These are phyloP conservation scores for Popillia japonica DNA, from an alignment of 1,140 invertebrate species.

Conservation along the genomic window DNA sequence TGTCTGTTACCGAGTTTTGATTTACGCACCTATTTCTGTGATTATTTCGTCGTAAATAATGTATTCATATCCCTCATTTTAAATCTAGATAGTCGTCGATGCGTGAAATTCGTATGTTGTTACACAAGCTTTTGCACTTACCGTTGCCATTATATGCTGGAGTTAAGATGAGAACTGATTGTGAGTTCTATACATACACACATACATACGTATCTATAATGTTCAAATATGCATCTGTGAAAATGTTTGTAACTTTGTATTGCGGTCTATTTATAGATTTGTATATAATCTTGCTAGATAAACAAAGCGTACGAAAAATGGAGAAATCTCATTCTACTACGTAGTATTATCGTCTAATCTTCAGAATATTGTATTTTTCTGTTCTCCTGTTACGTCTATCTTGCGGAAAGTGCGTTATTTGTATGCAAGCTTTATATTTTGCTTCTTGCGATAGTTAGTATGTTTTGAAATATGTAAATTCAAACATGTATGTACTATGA, in stretches of 20 bases:
- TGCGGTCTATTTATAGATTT: not conserved
- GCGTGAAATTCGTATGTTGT: slow-evolving; percentile 19
- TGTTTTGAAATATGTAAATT: no score
- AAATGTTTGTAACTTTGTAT: not conserved
- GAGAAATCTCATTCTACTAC: no score
- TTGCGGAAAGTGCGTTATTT: no score
- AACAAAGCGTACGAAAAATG: not conserved
- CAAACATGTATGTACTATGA: no score
- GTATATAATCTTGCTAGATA: not conserved
- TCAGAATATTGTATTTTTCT: no score
- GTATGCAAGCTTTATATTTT: no score
- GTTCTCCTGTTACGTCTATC: no score
- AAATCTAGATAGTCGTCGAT: not conserved
- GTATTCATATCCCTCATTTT: not conserved
- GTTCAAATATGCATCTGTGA: not conserved
- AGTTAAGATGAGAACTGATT: not conserved
- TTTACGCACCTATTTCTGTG: slow-evolving; percentile 16
- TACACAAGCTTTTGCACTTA: not conserved
- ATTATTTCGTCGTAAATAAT: slow-evolving; percentile 29
- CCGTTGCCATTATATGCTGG: not conserved
- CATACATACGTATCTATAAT: not conserved
- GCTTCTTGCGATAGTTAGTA: no score
- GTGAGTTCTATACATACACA: not conserved
- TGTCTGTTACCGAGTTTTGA: not conserved
- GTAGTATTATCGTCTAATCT: no score